phyloP scores from a whole-genome alignment of 1,140 invertebrate species.

The Drosophila sproati region DNA sequence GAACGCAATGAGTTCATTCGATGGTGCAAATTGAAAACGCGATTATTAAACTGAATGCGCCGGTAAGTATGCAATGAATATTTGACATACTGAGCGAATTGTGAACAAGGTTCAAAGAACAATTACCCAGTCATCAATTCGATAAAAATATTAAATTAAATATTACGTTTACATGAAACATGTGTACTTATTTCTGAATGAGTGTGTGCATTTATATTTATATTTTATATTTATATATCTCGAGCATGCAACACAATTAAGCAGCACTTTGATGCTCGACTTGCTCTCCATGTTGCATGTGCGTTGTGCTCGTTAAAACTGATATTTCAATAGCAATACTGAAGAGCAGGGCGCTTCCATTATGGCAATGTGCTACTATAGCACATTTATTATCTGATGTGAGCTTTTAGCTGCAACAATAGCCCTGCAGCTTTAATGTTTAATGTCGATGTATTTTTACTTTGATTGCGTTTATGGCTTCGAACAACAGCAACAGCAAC shows the following conservation, averaged over 20 bases:
- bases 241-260: conserved; percentile 69
- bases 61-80: conserved; percentile 56
- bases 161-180: conserved; percentile 37
- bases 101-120: conserved; percentile 46
- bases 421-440: conserved; percentile 42
- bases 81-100: conserved; percentile 35
- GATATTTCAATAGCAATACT: conserved; percentile 65
- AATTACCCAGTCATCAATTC: conserved; percentile 48
- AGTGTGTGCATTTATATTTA: conserved; percentile 25
- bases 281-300: conserved; percentile 38
- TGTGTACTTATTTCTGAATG: not conserved
- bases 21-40: conserved; percentile 5
- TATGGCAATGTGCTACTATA: not conserved
- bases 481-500: conserved; percentile 6
- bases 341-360: not conserved
- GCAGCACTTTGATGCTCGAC: conserved; percentile 66
- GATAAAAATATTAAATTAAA: conserved; percentile 54
- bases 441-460: conserved; percentile 72
- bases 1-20: not conserved
- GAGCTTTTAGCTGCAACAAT: conserved; percentile 12
- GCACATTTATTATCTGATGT: not conserved
- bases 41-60: conserved; percentile 28
- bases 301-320: conserved; percentile 61
- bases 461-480: conserved; percentile 65
- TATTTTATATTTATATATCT: conserved; percentile 54